Conservation (phyloP, 2,113 vertebrate genomes). For the Mobula birostris region DNA sequence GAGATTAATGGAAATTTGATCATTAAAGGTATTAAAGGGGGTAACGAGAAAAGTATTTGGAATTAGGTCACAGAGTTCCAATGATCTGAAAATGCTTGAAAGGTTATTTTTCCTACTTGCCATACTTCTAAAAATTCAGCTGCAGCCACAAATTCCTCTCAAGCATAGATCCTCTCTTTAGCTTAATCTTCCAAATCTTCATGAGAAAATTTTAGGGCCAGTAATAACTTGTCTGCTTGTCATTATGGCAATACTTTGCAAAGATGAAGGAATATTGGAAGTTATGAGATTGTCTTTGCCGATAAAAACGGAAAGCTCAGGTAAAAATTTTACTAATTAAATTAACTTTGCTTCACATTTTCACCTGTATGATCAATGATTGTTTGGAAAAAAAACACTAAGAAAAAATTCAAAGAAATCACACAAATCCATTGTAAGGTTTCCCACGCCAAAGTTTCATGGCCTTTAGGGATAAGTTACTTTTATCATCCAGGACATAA, state of each 20-base stretch:
- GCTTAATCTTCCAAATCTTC: not conserved
- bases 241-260: not conserved
- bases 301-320: not conserved
- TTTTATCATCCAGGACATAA: not conserved
- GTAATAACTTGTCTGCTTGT: not conserved
- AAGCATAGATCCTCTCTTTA: not conserved
- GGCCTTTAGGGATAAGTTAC: not conserved
- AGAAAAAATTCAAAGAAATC: not conserved
- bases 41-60: too few species aligned
- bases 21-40: too few species aligned
- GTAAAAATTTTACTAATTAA: not conserved
- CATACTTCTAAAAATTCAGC: not conserved
- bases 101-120: too few species aligned
- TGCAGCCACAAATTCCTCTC: not conserved
- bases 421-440: not conserved
- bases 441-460: not conserved
- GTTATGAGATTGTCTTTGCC: not conserved
- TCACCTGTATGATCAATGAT: not conserved
- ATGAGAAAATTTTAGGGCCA: not conserved
- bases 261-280: not conserved
- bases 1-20: too few species aligned
- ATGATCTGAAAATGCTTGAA: too few species aligned
- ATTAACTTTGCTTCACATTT: not conserved
- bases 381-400: not conserved
- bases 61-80: too few species aligned